Evolutionary conservation across 2,797 vertebrate genomes (phyloP), one percentile per base, ranked within the genome.

Genomic region (Tragelaphus oryx): DNA sequence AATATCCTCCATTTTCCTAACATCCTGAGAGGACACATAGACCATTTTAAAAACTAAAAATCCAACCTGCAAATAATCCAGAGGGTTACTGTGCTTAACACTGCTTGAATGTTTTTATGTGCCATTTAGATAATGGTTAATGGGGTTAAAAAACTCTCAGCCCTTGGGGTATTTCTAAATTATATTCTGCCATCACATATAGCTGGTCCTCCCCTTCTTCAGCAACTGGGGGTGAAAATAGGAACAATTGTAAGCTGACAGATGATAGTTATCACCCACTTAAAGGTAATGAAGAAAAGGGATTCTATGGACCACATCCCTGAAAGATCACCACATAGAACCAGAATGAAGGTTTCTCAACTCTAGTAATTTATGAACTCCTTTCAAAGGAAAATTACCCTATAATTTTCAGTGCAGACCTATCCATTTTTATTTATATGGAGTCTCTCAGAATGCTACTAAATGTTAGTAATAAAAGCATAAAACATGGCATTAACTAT

Each of bases 381-480:
- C 46, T 93, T 93, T 96, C 44, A 89, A 79, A 93, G 75, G 22
- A 93, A 95, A 74, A 80, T 30, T 26, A 62, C 14, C 60, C 68
- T 75, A 22, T 33, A 54, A 82, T 75, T 94, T 46, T 22, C 68
- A 93, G 20, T n/a, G 4, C 41, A 91, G 16, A 88, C 3, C 46
- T 17, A 83, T 75, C 50, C 80, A 75, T 90, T 91, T 68, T 74
- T n/a, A 91, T 22, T 82, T 86, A 74, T 46, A 24, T 86, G 12
- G 11, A 22, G 54, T 57, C 82, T 86, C 89, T 78, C 81, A 87
- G 55, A 87, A 89, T 78, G 26, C 50, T 75, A 82, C 14, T 79
- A 90, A 68, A 50, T 30, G 17, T 52, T 87, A 96, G 81, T 26
- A 54, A 78, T 20, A 14, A 71, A 71, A 68, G 44, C 68, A 91